A percentile compares a stretch with the other conserved stretches of the same genome.
Evolutionary conservation across 1,140 invertebrate genomes (phyloP).

Genomic region (Aphelenchoides avenae): DNA sequence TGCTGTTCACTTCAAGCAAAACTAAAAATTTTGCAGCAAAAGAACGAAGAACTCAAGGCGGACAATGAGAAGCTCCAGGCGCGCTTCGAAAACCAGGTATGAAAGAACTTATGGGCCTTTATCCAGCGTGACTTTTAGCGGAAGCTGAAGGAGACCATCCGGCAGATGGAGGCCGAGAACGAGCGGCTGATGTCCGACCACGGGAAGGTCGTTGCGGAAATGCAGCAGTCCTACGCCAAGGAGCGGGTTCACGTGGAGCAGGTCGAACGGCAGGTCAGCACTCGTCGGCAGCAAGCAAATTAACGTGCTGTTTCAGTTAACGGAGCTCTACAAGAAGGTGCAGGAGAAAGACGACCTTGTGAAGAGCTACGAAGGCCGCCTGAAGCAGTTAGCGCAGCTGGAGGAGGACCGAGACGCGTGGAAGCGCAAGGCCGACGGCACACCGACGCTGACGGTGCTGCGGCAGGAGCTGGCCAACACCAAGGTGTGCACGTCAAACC

Average conservation of each 20-base stretch:
- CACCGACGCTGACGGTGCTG: constrained; percentile 29
- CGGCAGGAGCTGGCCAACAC: constrained; percentile 32
- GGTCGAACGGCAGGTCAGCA: constrained; percentile 35
- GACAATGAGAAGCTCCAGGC: constrained; percentile 26
- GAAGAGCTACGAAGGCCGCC: constrained; percentile 1
- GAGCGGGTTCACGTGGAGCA: constrained; percentile 28
- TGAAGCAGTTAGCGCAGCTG: constrained; percentile 36
- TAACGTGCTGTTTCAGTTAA: constrained; percentile 39
- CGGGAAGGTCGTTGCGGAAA: constrained; percentile 33
- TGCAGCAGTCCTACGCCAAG: constrained; percentile 41
- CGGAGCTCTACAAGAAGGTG: constrained; percentile 36
- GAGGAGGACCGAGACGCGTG: constrained; percentile 31
- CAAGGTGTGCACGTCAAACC: constrained; percentile 29
- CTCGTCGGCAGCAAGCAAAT: too few relatives aligned
- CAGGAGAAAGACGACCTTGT: constrained; percentile 43
- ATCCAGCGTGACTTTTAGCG: constrained; percentile 19
- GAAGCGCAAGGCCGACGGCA: constrained; percentile 37
- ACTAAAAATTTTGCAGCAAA: constrained; percentile 14
- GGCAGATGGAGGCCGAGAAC: constrained; percentile 27
- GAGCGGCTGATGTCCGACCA: constrained; percentile 37
- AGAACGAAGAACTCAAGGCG: constrained; percentile 35
- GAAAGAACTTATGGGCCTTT: too few relatives aligned
- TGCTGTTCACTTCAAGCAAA: neutral
- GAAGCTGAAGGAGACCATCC: constrained; percentile 18
- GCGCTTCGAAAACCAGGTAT: neutral